Conservation (phyloP, 2,113 vertebrate genomes). For the Saguinus imperator region DNA sequence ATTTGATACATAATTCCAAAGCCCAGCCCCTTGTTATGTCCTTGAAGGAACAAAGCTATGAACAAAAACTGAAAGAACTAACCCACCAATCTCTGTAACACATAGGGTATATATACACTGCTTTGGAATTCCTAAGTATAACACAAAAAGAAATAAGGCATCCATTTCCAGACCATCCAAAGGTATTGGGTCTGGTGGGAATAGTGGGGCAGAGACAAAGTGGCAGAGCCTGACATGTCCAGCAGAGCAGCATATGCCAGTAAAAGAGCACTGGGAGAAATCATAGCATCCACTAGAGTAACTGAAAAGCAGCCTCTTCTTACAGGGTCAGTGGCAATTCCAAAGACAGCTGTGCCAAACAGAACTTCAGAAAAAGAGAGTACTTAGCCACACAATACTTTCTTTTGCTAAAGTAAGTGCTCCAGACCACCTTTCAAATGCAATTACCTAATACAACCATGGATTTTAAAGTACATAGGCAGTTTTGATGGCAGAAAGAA, state of each 20-base stretch:
- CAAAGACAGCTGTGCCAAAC: background rate
- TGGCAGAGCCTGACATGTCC: background rate
- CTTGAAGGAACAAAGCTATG: background rate
- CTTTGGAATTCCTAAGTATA: background rate
- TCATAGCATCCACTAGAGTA: background rate
- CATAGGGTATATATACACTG: background rate
- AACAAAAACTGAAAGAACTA: constrained; percentile 43
- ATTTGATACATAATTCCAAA: background rate
- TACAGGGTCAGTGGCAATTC: background rate
- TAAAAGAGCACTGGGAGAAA: background rate
- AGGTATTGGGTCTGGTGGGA: background rate
- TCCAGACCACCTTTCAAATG: constrained; percentile 35
- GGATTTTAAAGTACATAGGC: background rate
- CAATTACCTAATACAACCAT: background rate
- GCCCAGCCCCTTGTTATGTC: background rate
- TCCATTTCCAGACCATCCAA: background rate
- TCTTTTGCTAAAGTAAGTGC: background rate
- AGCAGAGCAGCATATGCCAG: background rate
- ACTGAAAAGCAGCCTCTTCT: background rate
- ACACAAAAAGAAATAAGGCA: constrained; percentile 10
- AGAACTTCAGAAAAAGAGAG: background rate
- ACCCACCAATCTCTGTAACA: background rate
- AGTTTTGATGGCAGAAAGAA: constrained; percentile 24
- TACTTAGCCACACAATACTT: background rate
- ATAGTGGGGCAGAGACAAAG: background rate